Conservation (phyloP, 2,113 vertebrate species). For the Tamias sibiricus region DNA sequence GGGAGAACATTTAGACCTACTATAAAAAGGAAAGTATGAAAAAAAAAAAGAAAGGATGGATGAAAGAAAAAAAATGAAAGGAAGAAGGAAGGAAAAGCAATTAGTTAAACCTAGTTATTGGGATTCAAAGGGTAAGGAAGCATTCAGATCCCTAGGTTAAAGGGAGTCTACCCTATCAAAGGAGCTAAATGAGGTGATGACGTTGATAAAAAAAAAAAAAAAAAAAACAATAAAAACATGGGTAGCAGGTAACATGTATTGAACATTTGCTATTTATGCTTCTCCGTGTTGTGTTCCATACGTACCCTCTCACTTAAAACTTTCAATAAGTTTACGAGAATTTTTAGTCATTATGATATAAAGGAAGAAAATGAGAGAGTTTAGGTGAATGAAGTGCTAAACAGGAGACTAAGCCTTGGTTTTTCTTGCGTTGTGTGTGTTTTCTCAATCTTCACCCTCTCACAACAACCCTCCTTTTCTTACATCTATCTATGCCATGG, state of each 20-base stretch:
- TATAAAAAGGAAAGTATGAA: no score
- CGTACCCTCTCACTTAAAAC: not conserved
- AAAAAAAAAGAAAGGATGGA: no score
- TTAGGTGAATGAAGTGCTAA: not conserved
- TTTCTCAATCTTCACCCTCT: not conserved
- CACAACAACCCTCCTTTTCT: not conserved
- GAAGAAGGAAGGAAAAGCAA: no score
- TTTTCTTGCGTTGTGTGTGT: not conserved
- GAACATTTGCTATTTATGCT: not conserved
- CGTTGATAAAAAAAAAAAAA: no score
- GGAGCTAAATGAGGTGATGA: not conserved
- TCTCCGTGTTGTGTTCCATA: not conserved
- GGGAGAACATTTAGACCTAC: not conserved
- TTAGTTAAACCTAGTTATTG: not conserved
- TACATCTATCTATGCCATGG: fast-evolving
- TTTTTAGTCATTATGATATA: not conserved
- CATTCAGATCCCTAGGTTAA: not conserved
- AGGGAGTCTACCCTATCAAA: not conserved
- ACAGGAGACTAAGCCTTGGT: not conserved
- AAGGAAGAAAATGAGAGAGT: not conserved
- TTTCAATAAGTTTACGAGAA: not conserved
- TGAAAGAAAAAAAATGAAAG: no score
- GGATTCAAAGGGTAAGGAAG: not conserved
- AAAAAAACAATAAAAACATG: not conserved
- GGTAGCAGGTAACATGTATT: not conserved